Evolutionary conservation across 2,888 invertebrate species (phyloP), one percentile per base, ranked within the genome.

Genomic region (Aspidiotus destructor): DNA sequence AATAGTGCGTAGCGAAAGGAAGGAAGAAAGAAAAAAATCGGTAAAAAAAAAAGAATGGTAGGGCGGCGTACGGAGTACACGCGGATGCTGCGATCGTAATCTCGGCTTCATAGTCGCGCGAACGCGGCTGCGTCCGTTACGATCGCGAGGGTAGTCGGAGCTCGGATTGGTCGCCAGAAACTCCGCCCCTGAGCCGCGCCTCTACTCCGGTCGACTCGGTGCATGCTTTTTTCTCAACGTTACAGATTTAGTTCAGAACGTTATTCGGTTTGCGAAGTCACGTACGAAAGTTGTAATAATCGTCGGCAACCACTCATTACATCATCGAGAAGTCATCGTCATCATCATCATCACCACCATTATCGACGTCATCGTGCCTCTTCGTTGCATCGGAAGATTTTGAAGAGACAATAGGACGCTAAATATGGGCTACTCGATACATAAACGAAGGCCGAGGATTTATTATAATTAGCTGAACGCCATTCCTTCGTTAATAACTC

Each of bases 231-330:
- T 48, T 28, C 41, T 48, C 48, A 44, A 41, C 60, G 48, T 40
- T 44, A 60, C 67, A 58, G 67, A 67, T 58, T 67, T 67, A 67
- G 67, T 67, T 60, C 44, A 44, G 58, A 58, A 58, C 44, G 67
- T 67, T 67, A 67, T 67, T 67, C 67, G 60, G 67, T 67, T 67
- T 67, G 67, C 67, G 42, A 67, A 60, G 67, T 67, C 67, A 67
- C 67, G 67, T 67, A 67, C 67, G 7, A 67, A 67, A 67, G 60
- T 58, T 67, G 67, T 67, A 67, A 67, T 67, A 67, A 67, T 67
- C 67, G 67, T 67, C 60, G 67, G 67, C 60, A 65, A 65, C 58
- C 65, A 60, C 67, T 58, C 60, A 60, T 67, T 67, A 67, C 67
- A 67, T 67, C 67, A 67, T 67, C 67, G n/a, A 60, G 58, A 44